Conservation (phyloP, 2,797 vertebrate genomes). For the Periophthalmus magnuspinnatus region DNA sequence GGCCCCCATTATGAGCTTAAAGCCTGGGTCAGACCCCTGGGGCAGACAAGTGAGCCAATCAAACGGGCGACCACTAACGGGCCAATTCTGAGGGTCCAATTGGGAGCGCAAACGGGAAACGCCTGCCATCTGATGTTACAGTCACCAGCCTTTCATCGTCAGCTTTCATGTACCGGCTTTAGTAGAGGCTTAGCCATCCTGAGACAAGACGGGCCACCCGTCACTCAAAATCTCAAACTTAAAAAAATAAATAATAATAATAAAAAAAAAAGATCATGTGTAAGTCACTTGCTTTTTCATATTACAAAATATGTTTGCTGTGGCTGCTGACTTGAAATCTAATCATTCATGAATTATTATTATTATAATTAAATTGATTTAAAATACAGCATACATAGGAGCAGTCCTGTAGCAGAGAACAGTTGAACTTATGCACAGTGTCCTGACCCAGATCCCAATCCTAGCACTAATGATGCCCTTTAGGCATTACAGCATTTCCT, state of each 20-base stretch:
- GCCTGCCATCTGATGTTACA: constrained; percentile 58
- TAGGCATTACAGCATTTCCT: constrained; percentile 74
- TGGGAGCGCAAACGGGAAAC: constrained; percentile 34
- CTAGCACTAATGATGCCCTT: constrained; percentile 80
- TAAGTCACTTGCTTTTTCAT: constrained; percentile 7
- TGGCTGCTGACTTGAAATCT: neutral
- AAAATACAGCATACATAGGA: constrained; percentile 18
- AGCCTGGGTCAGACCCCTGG: constrained; percentile 57
- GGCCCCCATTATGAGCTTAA: constrained; percentile 72
- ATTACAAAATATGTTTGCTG: constrained; percentile 16
- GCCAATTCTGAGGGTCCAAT: constrained; percentile 53
- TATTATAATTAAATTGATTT: neutral
- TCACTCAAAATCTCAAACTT: constrained; percentile 39
- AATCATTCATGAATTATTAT: neutral
- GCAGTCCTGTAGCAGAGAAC: constrained; percentile 31
- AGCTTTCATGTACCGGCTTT: constrained; percentile 23
- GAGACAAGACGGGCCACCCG: constrained; percentile 16
- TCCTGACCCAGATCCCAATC: constrained; percentile 80
- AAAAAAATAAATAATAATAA: too few relatives aligned
- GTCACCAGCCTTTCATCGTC: constrained; percentile 44
- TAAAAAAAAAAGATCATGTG: constrained; percentile 3
- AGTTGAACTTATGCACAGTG: constrained; percentile 57
- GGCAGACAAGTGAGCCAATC: constrained; percentile 62
- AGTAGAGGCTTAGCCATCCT: constrained; percentile 36
- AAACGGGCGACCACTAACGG: constrained; percentile 45